Evolutionary conservation across 2,113 vertebrate genomes (phyloP).

Genomic region (Caloenas nicobarica): DNA sequence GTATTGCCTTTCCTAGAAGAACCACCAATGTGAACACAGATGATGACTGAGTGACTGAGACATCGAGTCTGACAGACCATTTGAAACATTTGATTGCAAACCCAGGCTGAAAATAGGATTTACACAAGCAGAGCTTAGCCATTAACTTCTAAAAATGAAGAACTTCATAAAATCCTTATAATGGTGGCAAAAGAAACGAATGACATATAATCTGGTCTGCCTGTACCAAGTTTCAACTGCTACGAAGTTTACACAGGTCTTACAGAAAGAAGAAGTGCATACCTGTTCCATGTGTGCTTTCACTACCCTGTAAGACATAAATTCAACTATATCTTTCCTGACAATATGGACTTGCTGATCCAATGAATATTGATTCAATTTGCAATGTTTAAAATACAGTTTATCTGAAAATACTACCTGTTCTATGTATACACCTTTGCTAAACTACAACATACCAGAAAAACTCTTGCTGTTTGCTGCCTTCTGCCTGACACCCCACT

Average conservation of each 20-base stretch:
- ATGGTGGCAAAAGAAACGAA: not conserved
- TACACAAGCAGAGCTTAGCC: not conserved
- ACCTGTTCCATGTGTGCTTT: not conserved
- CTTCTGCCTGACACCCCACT: not conserved
- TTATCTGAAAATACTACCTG: not conserved
- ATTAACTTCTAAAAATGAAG: not conserved
- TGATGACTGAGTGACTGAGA: not conserved
- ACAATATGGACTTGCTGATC: not conserved
- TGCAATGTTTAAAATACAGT: not conserved
- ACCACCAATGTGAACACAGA: not conserved
- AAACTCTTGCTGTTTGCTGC: not conserved
- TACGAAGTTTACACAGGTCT: not conserved
- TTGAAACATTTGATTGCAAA: not conserved
- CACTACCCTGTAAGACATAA: rapidly evolving
- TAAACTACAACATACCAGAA: not conserved
- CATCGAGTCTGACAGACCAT: not conserved
- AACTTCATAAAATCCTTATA: not conserved
- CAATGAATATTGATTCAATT: not conserved
- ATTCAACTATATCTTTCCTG: not conserved
- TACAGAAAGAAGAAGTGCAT: not conserved
- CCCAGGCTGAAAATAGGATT: not conserved
- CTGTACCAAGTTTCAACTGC: not conserved
- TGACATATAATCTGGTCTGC: not conserved
- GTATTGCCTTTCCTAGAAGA: not conserved
- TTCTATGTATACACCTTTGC: not conserved